Evolutionary conservation across 2,113 vertebrate species (phyloP), one percentile per base, ranked within the genome.

Genomic region (Anarrhichthys ocellatus): DNA sequence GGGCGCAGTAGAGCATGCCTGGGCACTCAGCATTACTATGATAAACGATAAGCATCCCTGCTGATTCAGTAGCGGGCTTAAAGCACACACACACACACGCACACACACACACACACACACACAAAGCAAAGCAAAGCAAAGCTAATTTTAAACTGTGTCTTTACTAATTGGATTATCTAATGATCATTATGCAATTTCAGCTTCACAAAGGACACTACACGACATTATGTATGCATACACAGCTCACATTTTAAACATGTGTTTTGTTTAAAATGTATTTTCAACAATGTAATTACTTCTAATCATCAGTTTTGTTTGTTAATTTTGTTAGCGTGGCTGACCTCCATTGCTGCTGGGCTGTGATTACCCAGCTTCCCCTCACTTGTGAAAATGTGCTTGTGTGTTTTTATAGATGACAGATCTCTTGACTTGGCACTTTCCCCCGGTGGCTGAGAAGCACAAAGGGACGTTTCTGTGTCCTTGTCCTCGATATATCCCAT

Each of bases 361-460:
- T 87, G 75, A 18, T 83, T 83, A 83, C 62, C 77, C 66, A 67
- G 89, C 83, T 84, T 69, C 76, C 80, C 40, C 64, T 61, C 8
- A 11, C 73, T 80, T 24, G 80, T 77, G 68, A 73, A 86, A 84
- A 84, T 86, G 70, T 79, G 84, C 29, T 66, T 71, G 27, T 86
- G 83, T 86, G 63, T 83, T 83, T 76, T 81, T 75, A 64, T 73
- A 85, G 84, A 87, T 74, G 90, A 88, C 88, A 92, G 82, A 94
- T 87, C 89, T 85, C 75, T 88, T 88, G 85, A 90, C 90, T 88
- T 91, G 83, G 88, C 91, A 86, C 72, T 85, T 91, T 90, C 88
- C 74, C 80, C 74, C 22, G 24, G 64, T 74, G 63, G 75, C 84
- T 73, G 82, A 78, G 82, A 89, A 52, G 84, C 82, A 77, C 88